Conservation (phyloP, 2,113 vertebrate species). For the Cheilinus undulatus region DNA sequence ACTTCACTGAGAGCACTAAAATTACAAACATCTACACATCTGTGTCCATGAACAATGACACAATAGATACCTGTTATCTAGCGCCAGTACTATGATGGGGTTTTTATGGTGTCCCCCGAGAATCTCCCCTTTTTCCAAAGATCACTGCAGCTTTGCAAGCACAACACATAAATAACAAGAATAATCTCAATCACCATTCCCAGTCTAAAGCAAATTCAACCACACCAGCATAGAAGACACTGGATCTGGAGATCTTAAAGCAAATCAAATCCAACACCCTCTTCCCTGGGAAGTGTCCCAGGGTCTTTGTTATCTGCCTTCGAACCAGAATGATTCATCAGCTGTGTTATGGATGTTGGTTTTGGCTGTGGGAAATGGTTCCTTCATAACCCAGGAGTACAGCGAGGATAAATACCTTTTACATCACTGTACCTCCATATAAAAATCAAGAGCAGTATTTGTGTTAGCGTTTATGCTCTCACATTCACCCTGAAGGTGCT, state of each 20-base stretch:
- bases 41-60: constrained; percentile 11
- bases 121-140: not conserved
- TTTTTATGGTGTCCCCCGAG: constrained; percentile 14
- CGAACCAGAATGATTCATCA: constrained; percentile 64
- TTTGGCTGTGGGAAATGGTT: constrained; percentile 52
- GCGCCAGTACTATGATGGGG: constrained; percentile 24
- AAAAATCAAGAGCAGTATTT: constrained; percentile 31
- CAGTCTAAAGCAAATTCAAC: constrained; percentile 17
- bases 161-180: constrained; percentile 63
- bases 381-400: constrained; percentile 38
- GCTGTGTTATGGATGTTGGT: constrained; percentile 62
- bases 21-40: constrained; percentile 11
- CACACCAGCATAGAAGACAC: constrained; percentile 18
- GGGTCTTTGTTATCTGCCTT: constrained; percentile 66
- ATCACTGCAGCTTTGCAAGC: constrained; percentile 22
- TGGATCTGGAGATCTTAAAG: constrained; percentile 28
- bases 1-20: not conserved
- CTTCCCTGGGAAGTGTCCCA: constrained; percentile 39
- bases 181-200: constrained; percentile 32
- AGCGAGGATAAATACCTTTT: constrained; percentile 46
- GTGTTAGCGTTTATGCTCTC: constrained; percentile 40
- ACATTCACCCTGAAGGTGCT: constrained; percentile 11
- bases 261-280: constrained; percentile 56
- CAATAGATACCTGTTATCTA: constrained; percentile 36
- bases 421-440: constrained; percentile 48